Percentiles rank a stretch among this genome's conserved stretches.
These are phyloP conservation scores for Ochropleura plecta DNA, from an alignment of 2,888 invertebrate genomes.

Conservation along the genomic window DNA sequence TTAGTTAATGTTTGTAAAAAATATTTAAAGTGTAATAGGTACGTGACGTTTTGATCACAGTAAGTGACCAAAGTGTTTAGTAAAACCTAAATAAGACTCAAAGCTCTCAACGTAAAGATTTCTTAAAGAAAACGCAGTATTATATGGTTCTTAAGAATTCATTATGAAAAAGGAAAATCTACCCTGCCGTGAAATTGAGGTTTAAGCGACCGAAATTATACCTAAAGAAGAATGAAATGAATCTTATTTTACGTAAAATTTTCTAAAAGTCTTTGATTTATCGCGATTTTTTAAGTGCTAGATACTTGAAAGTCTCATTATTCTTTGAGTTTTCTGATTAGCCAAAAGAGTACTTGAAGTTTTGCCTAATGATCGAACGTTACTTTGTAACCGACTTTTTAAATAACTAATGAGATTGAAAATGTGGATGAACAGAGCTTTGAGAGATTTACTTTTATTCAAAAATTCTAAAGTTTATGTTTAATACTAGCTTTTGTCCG, in stretches of 20 bases:
- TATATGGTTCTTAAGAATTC: background rate
- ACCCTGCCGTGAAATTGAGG: conserved; percentile 11
- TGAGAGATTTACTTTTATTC: background rate
- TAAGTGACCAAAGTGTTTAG: background rate
- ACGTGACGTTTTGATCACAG: background rate
- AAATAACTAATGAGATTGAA: conserved; percentile 13
- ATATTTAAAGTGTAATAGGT: background rate
- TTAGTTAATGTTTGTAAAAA: background rate
- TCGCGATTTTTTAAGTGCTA: conserved; percentile 3
- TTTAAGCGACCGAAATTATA: conserved; percentile 23
- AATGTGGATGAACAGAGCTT: background rate
- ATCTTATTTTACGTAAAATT: background rate
- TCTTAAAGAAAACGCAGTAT: background rate
- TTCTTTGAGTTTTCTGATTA: conserved; percentile 31
- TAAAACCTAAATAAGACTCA: background rate
- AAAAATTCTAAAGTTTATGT: background rate
- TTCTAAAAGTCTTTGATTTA: conserved; percentile 35
- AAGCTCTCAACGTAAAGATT: background rate
- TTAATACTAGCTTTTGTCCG: too few species aligned
- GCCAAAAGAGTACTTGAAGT: conserved; percentile 17
- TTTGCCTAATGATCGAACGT: conserved; percentile 22
- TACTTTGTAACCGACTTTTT: conserved; percentile 20
- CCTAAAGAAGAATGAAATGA: conserved; percentile 1
- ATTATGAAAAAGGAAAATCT: conserved; percentile 1
- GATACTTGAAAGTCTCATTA: conserved; percentile 22